Evolutionary conservation across 1,140 invertebrate species (phyloP).

Genomic region (Sitophilus oryzae): DNA sequence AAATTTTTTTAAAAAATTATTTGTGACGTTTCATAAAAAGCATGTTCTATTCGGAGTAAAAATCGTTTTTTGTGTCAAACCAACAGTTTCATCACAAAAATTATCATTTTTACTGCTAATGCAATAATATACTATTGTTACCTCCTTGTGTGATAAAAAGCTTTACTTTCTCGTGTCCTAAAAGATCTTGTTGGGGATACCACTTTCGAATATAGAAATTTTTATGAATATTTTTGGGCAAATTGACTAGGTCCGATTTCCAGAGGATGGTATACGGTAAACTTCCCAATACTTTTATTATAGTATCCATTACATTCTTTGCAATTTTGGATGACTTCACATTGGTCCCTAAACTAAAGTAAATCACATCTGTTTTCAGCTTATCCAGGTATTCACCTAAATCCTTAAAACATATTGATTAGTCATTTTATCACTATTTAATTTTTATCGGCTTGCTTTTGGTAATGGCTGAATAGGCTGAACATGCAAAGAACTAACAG

Average conservation of each 20-base stretch:
- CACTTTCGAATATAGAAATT: slow-evolving; percentile 61
- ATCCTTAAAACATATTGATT: slow-evolving; percentile 33
- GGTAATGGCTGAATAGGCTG: slow-evolving; percentile 41
- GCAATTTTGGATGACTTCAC: slow-evolving; percentile 51
- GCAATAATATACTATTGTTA: too few species aligned
- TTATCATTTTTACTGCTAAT: too few species aligned
- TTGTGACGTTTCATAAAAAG: too few species aligned
- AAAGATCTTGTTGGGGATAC: slow-evolving; percentile 64
- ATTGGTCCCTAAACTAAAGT: slow-evolving; percentile 52
- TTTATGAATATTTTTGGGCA: slow-evolving; percentile 46
- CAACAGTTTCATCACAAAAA: too few species aligned
- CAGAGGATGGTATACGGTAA: slow-evolving; percentile 52
- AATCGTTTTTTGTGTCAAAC: too few species aligned
- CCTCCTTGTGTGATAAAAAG: slow-evolving; percentile 50
- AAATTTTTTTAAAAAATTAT: too few species aligned
- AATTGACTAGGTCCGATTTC: slow-evolving; percentile 49
- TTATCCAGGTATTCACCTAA: slow-evolving; percentile 43
- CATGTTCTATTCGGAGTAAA: too few species aligned
- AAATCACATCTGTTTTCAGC: slow-evolving; percentile 50
- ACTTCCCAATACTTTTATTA: slow-evolving; percentile 47
- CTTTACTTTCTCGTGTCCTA: slow-evolving; percentile 44
- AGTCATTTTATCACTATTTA: neutral
- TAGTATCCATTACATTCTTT: slow-evolving; percentile 42
- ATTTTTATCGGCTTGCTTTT: slow-evolving; percentile 28
- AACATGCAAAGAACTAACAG: slow-evolving; percentile 48